Conservation (phyloP, 30 jellyfish, hydroid and myxozoan species). For the Turritopsis rubra region DNA sequence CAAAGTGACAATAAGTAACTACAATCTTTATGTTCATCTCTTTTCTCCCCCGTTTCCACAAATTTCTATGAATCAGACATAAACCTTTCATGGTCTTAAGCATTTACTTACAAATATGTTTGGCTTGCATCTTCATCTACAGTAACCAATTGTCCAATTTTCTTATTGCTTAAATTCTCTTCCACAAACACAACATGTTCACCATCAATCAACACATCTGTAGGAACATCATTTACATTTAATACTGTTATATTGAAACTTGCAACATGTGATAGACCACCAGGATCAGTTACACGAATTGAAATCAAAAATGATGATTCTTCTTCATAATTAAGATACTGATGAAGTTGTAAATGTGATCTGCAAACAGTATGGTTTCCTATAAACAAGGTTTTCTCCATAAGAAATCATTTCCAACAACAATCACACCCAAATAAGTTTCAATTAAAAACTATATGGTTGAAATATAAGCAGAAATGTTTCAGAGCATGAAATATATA, state of each 20-base stretch:
- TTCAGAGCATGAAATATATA: too few species aligned
- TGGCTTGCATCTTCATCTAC: slow-evolving; percentile 65
- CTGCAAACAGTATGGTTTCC: slow-evolving; percentile 21
- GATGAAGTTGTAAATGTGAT: background rate
- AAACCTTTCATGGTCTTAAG: slow-evolving; percentile 8
- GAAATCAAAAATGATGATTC: slow-evolving; percentile 17
- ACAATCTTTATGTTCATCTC: too few species aligned
- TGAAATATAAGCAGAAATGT: too few species aligned
- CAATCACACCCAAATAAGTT: too few species aligned
- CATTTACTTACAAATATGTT: slow-evolving; percentile 37
- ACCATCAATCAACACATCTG: slow-evolving; percentile 55
- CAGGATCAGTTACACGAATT: slow-evolving; percentile 59
- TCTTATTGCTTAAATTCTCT: slow-evolving; percentile 39
- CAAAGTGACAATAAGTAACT: too few species aligned
- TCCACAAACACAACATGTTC: slow-evolving; percentile 44
- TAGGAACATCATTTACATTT: slow-evolving; percentile 65
- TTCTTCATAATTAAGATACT: slow-evolving; percentile 43
- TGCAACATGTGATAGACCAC: slow-evolving; percentile 49
- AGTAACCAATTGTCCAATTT: slow-evolving; percentile 50
- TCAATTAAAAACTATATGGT: too few species aligned
- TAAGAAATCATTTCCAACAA: too few species aligned
- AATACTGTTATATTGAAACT: slow-evolving; percentile 28
- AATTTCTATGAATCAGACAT: slow-evolving; percentile 18
- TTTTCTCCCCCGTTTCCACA: too few species aligned
- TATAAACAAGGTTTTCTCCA: too few species aligned